phyloP scores from a whole-genome alignment of 2,797 vertebrate species.

The Sebastes matsubarae region DNA sequence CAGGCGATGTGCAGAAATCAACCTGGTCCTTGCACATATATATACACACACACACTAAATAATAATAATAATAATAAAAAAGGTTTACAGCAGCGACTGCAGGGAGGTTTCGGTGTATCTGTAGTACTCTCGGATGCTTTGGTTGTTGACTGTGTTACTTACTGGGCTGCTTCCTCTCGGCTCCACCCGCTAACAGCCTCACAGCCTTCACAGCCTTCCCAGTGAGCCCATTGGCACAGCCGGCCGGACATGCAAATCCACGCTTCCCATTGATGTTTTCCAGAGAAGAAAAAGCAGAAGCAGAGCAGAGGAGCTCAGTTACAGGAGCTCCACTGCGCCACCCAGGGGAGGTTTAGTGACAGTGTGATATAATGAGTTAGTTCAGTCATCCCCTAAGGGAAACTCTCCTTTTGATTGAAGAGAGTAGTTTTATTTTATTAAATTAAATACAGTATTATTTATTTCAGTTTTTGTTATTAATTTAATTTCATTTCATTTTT shows the following conservation, averaged over 20 bases:
- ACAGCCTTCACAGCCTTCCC: constrained; percentile 50
- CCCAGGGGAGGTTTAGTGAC: constrained; percentile 1
- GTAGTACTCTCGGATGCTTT: constrained; percentile 77
- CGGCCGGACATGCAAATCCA: constrained; percentile 80
- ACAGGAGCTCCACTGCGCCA: constrained; percentile 57
- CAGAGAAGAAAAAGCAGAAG: constrained; percentile 14
- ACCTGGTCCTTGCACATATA: constrained; percentile 21
- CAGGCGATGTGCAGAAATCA: constrained; percentile 45
- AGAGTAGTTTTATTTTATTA: no score
- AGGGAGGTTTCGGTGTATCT: constrained; percentile 26
- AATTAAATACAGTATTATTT: no score
- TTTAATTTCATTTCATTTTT: no score
- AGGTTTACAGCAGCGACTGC: background rate
- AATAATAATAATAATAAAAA: constrained; percentile 2
- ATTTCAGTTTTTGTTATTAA: no score
- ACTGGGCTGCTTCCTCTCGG: constrained; percentile 74
- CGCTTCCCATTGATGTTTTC: constrained; percentile 82
- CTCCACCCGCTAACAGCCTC: constrained; percentile 78
- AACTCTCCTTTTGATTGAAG: background rate
- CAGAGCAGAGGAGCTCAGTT: background rate
- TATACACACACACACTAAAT: background rate
- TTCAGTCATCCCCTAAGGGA: background rate
- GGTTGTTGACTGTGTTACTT: constrained; percentile 79
- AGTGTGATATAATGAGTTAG: background rate
- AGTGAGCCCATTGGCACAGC: constrained; percentile 78